Evolutionary conservation across 2,113 vertebrate species (phyloP).

Genomic region (Acrocephalus arundinaceus): DNA sequence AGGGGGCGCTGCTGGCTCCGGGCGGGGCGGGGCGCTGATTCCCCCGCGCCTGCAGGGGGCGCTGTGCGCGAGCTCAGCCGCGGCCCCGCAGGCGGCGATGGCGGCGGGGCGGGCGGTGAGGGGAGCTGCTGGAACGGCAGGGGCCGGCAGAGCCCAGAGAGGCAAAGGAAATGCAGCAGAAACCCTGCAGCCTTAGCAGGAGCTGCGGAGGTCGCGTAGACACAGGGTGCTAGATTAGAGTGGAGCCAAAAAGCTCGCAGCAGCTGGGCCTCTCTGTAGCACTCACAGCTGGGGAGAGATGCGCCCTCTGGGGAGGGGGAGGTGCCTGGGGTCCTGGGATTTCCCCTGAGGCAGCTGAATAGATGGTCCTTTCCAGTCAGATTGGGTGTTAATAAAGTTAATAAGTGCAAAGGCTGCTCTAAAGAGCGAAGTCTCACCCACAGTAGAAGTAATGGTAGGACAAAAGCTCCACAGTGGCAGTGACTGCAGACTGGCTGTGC

Average conservation of each 20-base stretch:
- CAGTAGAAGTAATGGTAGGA: neutral
- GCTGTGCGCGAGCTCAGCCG: neutral
- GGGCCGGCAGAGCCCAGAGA: neutral
- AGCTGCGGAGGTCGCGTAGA: fast-evolving
- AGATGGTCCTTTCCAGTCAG: neutral
- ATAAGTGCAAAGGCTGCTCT: neutral
- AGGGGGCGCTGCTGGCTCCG: neutral
- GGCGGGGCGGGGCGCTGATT: neutral
- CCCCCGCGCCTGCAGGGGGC: neutral
- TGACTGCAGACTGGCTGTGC: fast-evolving
- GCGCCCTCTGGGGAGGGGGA: neutral
- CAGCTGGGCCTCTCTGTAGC: neutral
- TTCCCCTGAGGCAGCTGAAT: neutral
- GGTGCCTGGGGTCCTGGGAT: too few relatives aligned
- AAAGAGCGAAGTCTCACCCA: neutral
- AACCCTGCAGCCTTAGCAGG: too few relatives aligned
- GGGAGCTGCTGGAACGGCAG: neutral
- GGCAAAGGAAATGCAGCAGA: too few relatives aligned
- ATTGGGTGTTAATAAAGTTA: neutral
- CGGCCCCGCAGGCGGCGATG: neutral
- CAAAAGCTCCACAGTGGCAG: neutral
- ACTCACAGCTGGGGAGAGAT: fast-evolving
- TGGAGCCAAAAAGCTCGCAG: fast-evolving
- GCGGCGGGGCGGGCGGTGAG: neutral
- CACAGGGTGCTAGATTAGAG: fast-evolving